Conservation (phyloP, 2,113 vertebrate genomes). For the Ciconia boyciana region DNA sequence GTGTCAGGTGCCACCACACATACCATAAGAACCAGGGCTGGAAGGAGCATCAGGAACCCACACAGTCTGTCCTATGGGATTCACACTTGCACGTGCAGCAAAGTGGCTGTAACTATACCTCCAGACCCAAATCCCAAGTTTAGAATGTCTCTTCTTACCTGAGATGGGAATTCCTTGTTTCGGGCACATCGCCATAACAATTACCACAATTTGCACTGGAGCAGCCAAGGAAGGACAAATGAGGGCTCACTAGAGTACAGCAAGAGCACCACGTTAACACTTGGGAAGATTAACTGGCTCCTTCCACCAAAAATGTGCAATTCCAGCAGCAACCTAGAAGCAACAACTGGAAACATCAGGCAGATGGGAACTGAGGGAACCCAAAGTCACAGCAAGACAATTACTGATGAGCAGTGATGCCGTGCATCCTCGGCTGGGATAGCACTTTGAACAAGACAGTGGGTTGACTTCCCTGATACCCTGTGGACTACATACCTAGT, state of each 20-base stretch:
- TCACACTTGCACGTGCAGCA: not conserved
- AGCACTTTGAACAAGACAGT: not conserved
- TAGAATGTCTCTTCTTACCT: not conserved
- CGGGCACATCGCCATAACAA: not conserved
- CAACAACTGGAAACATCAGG: not conserved
- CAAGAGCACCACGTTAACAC: not conserved
- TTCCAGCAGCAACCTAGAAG: not conserved
- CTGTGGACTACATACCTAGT: not conserved
- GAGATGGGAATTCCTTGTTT: not conserved
- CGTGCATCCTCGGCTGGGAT: not conserved
- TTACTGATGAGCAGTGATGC: not conserved
- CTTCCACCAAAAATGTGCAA: not conserved
- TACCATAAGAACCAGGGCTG: not conserved
- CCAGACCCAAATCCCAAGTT: not conserved
- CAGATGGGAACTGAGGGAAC: not conserved
- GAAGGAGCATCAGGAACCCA: not conserved
- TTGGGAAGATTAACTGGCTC: not conserved
- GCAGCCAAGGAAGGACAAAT: not conserved
- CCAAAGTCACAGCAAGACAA: not conserved
- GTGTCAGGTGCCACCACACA: not conserved
- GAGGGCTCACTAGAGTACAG: not conserved
- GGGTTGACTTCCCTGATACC: not conserved
- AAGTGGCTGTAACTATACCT: not conserved
- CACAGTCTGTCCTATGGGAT: not conserved
- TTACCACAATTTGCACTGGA: not conserved